A percentile compares a stretch with the other conserved stretches of the same genome.
Evolutionary conservation across 2,113 vertebrate species (phyloP).

Genomic region (Cebidichthys violaceus): DNA sequence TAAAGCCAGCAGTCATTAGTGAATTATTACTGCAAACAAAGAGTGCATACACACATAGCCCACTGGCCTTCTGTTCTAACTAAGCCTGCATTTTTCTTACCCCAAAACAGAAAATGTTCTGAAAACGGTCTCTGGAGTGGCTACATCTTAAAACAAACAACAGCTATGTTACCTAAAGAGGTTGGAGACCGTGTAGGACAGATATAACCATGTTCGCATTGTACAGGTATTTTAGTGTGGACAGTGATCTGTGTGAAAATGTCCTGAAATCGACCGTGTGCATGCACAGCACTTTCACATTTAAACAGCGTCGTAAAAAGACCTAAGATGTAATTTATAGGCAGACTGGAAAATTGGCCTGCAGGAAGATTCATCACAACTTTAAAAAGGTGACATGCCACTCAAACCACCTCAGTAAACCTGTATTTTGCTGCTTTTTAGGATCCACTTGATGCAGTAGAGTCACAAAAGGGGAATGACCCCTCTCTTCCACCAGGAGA

Average conservation of each 20-base stretch:
- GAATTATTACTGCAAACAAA: conserved; percentile 28
- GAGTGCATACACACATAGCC: neutral
- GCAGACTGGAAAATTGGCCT: neutral
- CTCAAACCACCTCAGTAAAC: conserved; percentile 22
- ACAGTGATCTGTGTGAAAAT: neutral
- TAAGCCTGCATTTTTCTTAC: neutral
- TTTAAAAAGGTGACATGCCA: conserved; percentile 14
- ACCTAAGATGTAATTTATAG: neutral
- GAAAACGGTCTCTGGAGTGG: neutral
- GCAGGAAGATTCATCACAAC: neutral
- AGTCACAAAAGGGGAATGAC: conserved; percentile 36
- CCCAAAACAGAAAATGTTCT: neutral
- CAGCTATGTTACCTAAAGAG: neutral
- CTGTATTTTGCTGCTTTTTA: conserved; percentile 13
- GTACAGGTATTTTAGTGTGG: neutral
- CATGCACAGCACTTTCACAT: neutral
- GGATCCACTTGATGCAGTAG: conserved; percentile 16
- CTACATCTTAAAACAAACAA: neutral
- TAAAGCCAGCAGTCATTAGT: conserved; percentile 17
- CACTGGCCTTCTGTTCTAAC: neutral
- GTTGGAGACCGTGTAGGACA: neutral
- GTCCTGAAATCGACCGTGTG: neutral
- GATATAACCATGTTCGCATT: neutral
- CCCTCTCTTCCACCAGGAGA: conserved; percentile 19
- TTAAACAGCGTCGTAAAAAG: neutral